Evolutionary conservation across 2,797 vertebrate species (phyloP).

Genomic region (Apogon talboti): DNA sequence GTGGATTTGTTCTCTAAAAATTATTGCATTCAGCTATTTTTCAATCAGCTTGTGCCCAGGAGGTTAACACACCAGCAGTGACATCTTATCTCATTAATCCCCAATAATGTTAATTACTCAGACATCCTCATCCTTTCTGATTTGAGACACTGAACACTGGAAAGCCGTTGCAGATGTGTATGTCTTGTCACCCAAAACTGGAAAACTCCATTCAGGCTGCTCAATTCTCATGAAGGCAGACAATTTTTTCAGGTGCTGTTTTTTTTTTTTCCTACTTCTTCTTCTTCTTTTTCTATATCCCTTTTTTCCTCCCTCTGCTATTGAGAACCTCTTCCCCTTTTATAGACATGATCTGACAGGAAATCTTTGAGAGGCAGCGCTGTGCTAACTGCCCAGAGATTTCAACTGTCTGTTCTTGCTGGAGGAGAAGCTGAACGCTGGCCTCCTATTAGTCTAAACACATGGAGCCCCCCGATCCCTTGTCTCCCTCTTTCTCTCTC

Average conservation of each 20-base stretch:
- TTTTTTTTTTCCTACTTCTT: constrained; percentile 70
- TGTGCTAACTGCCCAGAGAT: constrained; percentile 98
- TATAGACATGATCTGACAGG: constrained; percentile 98
- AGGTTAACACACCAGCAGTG: constrained; percentile 29
- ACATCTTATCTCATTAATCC: constrained; percentile 20
- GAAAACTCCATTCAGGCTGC: constrained; percentile 86
- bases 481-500: constrained; percentile 48
- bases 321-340: constrained; percentile 95
- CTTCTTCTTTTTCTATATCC: constrained; percentile 12
- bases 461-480: constrained; percentile 86
- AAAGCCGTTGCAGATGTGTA: constrained; percentile 40
- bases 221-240: constrained; percentile 83
- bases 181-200: constrained; percentile 77
- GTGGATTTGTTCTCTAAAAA: neutral
- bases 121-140: neutral
- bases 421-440: constrained; percentile 95
- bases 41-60: constrained; percentile 26
- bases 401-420: constrained; percentile 98
- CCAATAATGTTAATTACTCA: constrained; percentile 33
- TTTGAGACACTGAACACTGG: constrained; percentile 35
- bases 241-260: constrained; percentile 88
- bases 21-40: constrained; percentile 8
- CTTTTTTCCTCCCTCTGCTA: constrained; percentile 77
- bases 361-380: constrained; percentile 98
- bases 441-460: constrained; percentile 99